A percentile compares a stretch with the other conserved stretches of the same genome.
phyloP scores from a whole-genome alignment of 2,888 invertebrate species.

The Parochlus steinenii region DNA sequence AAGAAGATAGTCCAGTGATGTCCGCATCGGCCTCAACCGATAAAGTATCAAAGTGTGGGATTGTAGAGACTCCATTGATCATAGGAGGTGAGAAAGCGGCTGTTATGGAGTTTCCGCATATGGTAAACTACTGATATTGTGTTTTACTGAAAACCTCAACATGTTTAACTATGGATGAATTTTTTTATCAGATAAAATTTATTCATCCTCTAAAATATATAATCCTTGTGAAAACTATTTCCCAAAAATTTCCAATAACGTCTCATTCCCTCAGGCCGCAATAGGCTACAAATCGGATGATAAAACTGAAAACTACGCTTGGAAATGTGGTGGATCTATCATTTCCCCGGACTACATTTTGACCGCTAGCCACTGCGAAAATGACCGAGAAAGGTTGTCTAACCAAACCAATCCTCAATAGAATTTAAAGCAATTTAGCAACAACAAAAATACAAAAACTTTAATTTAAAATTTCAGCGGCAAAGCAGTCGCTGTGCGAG shows the following conservation, averaged over 20 bases:
- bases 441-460: too few species aligned
- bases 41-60: slow-evolving; percentile 26
- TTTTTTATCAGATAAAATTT: too few species aligned
- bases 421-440: too few species aligned
- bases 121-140: slow-evolving; percentile 21
- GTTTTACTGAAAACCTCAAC: background rate
- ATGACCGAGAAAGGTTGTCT: slow-evolving; percentile 19
- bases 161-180: too few species aligned
- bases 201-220: too few species aligned
- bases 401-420: too few species aligned
- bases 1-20: slow-evolving; percentile 22
- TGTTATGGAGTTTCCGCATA: slow-evolving; percentile 32
- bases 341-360: slow-evolving; percentile 21
- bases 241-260: too few species aligned
- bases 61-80: slow-evolving; percentile 27
- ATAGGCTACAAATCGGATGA: slow-evolving; percentile 1
- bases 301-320: slow-evolving; percentile 14
- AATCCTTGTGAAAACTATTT: too few species aligned
- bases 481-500: slow-evolving; percentile 23
- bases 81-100: slow-evolving; percentile 29
- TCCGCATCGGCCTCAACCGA: slow-evolving; percentile 17
- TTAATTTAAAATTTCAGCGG: slow-evolving; percentile 20
- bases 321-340: slow-evolving; percentile 19
- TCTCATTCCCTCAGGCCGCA: too few species aligned
- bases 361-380: slow-evolving; percentile 23